A percentile compares a stretch with the other conserved stretches of the same genome.
Conservation (phyloP, 2,888 invertebrate species). For the Drosophila paranaensis region DNA sequence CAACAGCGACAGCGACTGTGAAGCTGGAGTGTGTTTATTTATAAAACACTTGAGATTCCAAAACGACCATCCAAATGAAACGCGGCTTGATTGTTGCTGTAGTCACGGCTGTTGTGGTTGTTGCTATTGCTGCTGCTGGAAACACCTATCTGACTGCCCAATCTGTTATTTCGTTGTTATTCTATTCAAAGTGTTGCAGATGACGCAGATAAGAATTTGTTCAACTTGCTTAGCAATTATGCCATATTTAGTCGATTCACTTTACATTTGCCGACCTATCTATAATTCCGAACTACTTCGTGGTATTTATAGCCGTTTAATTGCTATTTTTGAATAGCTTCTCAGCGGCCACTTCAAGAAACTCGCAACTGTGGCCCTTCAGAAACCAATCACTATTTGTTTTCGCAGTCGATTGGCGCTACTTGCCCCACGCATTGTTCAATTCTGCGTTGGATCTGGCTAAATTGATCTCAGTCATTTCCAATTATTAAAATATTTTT, state of each 20-base stretch:
- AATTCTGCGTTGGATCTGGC: slow-evolving; percentile 6
- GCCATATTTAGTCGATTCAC: slow-evolving; percentile 58
- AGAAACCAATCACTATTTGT: slow-evolving; percentile 17
- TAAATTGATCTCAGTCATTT: slow-evolving; percentile 9
- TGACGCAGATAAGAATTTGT: slow-evolving; percentile 58
- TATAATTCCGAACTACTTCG: neutral
- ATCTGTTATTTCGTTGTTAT: slow-evolving; percentile 33
- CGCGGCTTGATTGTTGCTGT: slow-evolving; percentile 60
- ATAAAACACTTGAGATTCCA: slow-evolving; percentile 79
- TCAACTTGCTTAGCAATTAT: slow-evolving; percentile 37
- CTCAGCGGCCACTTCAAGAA: slow-evolving; percentile 35
- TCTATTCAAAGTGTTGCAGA: slow-evolving; percentile 60
- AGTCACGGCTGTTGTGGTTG: neutral
- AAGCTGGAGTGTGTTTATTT: slow-evolving; percentile 73
- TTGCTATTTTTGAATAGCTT: slow-evolving; percentile 65
- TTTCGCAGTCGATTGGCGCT: slow-evolving; percentile 23
- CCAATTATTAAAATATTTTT: neutral
- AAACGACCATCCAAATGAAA: slow-evolving; percentile 61
- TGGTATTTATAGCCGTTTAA: slow-evolving; percentile 64
- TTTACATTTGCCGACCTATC: slow-evolving; percentile 19
- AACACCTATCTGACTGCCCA: slow-evolving; percentile 35
- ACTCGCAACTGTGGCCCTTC: neutral
- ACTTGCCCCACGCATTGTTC: slow-evolving; percentile 1
- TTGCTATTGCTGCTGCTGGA: slow-evolving; percentile 26
- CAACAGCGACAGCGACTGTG: slow-evolving; percentile 29